Conservation (phyloP, 2,888 invertebrate genomes). For the Lordiphosa fenestrarum region DNA sequence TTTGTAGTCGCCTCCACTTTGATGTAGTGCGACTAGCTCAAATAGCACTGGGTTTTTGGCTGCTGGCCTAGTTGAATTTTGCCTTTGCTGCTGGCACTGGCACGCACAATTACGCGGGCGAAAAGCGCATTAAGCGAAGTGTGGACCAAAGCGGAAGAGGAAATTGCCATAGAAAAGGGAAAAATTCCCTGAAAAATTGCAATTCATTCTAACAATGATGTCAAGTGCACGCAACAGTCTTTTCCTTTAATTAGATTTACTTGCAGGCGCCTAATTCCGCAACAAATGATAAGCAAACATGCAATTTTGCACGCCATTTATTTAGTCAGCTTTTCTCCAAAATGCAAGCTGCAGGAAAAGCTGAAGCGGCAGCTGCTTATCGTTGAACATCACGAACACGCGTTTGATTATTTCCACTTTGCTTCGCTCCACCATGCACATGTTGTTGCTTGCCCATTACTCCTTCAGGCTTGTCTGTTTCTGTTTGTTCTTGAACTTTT, state of each 20-base stretch:
- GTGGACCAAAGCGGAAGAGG: conserved; percentile 5
- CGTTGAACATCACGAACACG: conserved; percentile 4
- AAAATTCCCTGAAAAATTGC: too few relatives aligned
- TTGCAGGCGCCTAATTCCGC: conserved; percentile 5
- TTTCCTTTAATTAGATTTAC: conserved; percentile 22
- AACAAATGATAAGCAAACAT: conserved; percentile 9
- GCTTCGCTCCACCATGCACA: too few relatives aligned
- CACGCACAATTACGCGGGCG: conserved; percentile 57
- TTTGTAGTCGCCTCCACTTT: too few relatives aligned
- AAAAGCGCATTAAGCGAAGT: conserved; percentile 41
- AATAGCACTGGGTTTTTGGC: too few relatives aligned
- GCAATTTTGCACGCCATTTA: conserved; percentile 26
- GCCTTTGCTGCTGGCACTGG: conserved; percentile 29
- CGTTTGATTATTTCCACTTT: neutral
- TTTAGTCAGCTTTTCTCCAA: conserved; percentile 3
- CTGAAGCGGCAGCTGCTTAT: conserved; percentile 1
- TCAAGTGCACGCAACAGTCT: conserved; percentile 17
- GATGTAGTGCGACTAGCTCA: too few relatives aligned
- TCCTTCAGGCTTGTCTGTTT: too few relatives aligned
- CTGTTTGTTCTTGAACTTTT: too few relatives aligned
- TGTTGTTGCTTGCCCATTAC: too few relatives aligned
- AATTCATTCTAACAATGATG: too few relatives aligned
- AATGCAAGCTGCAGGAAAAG: conserved; percentile 1
- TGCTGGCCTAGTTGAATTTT: conserved; percentile 12
- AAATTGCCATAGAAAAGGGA: too few relatives aligned